Conservation (phyloP, 2,113 vertebrate genomes). For the Chaetodon auriga region DNA sequence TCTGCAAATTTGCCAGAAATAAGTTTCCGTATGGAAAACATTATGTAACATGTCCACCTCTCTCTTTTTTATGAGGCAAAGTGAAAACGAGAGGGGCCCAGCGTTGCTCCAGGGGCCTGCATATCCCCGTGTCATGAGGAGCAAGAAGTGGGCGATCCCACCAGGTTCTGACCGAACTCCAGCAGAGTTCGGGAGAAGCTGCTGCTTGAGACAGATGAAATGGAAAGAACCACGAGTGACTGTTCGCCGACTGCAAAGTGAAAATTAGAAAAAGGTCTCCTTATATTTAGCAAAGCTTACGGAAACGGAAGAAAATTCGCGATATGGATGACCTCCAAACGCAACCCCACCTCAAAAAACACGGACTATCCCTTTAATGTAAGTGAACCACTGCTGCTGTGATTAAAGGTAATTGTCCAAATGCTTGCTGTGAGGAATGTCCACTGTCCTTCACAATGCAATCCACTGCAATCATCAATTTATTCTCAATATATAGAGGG, state of each 20-base stretch:
- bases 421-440: background rate
- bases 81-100: slow-evolving; percentile 27
- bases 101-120: slow-evolving; percentile 23
- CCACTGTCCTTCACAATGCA: background rate
- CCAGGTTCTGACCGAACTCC: background rate
- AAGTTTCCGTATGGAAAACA: slow-evolving; percentile 45
- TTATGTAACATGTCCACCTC: slow-evolving; percentile 41
- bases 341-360: too few species aligned
- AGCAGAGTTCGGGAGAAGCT: background rate
- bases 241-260: background rate
- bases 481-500: background rate
- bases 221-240: background rate
- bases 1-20: slow-evolving; percentile 54
- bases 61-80: slow-evolving; percentile 2
- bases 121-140: background rate
- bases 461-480: background rate
- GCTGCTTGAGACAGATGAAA: slow-evolving; percentile 5
- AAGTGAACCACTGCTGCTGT: too few species aligned
- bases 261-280: background rate
- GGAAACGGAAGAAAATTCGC: background rate
- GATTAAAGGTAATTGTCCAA: too few species aligned
- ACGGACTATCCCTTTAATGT: too few species aligned
- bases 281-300: too few species aligned
- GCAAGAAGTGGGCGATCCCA: background rate
- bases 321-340: too few species aligned